Evolutionary conservation across 2,797 vertebrate species (phyloP), one percentile per base, ranked within the genome.

Genomic region (Acipenser ruthenus): DNA sequence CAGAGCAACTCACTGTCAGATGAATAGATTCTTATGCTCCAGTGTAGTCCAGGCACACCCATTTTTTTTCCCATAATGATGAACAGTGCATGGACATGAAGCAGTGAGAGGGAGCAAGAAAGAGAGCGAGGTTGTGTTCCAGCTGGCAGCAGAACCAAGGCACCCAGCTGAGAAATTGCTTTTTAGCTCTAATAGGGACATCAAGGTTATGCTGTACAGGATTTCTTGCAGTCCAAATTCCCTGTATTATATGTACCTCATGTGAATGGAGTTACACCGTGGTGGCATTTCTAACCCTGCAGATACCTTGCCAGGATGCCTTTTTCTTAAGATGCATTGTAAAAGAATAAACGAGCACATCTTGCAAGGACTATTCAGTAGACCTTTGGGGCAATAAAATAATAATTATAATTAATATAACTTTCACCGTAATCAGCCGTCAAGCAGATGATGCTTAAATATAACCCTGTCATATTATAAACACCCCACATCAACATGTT

Each of bases 121-220:
- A 60, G 50, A n/a, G 65, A 10, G 15, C 15, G 50, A 53, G 64
- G 9, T 12, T 4, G 15, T 5, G 15, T 65, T 53, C 18, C 64
- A 65, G 55, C 13, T 8, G 56, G 23, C 61, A 49, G n/a, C 61
- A 63, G 63, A 68, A 55, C 15, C 15, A 18, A 18, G 48, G 50
- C 61, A 62, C 10, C n/a, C 12, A 63, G 53, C 50, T 68, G 50
- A 48, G 49, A 63, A 62, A 68, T 52, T 49, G 61, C 51, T 55
- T 55, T 62, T 63, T 63, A 49, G 61, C 50, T 63, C 67, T 68
- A 12, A 52, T 49, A 56, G 62, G 60, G 50, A 63, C 63, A 68
- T 63, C 51, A 11, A 62, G 10, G 51, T 55, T 63, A 23, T 13
- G 62, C 61, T 13, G 60, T 49, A 51, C 18, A 61, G 48, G 23